A percentile compares a stretch with the other conserved stretches of the same genome.
phyloP scores from a whole-genome alignment of 2,113 vertebrate species.

The Tiliqua scincoides region DNA sequence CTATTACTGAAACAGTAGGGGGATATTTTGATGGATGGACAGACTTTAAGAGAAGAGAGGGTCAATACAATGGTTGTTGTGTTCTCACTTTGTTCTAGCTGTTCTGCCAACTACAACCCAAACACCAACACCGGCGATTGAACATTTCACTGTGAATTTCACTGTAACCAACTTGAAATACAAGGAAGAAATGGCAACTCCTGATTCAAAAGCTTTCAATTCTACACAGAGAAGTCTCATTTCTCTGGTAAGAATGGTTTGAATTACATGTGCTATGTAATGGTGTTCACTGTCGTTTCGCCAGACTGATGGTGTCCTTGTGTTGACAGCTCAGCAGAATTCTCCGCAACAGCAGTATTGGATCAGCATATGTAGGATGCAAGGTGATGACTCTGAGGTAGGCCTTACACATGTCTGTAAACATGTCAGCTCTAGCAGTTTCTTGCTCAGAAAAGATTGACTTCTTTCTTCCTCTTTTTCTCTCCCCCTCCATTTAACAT shows the following conservation, averaged over 20 bases:
- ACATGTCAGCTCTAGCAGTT: neutral
- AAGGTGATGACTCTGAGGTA: constrained; percentile 42
- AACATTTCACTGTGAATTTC: constrained; percentile 60
- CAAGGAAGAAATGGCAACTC: constrained; percentile 13
- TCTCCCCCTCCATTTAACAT: neutral
- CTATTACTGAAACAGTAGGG: too few relatives aligned
- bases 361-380: constrained; percentile 5
- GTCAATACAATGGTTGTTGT: neutral
- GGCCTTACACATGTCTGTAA: neutral
- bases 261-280: neutral
- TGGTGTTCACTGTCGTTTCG: neutral
- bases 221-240: rapidly evolving
- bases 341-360: constrained; percentile 30
- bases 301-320: neutral
- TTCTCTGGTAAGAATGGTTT: rapidly evolving
- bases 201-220: neutral
- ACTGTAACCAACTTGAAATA: constrained; percentile 53
- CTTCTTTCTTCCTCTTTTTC: too few relatives aligned
- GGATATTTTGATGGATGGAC: too few relatives aligned
- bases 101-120: neutral
- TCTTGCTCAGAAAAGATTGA: neutral
- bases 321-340: constrained; percentile 3
- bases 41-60: neutral
- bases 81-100: neutral
- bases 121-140: neutral